Evolutionary conservation across 2,888 invertebrate species (phyloP).

Genomic region (Eupithecia dodoneata): DNA sequence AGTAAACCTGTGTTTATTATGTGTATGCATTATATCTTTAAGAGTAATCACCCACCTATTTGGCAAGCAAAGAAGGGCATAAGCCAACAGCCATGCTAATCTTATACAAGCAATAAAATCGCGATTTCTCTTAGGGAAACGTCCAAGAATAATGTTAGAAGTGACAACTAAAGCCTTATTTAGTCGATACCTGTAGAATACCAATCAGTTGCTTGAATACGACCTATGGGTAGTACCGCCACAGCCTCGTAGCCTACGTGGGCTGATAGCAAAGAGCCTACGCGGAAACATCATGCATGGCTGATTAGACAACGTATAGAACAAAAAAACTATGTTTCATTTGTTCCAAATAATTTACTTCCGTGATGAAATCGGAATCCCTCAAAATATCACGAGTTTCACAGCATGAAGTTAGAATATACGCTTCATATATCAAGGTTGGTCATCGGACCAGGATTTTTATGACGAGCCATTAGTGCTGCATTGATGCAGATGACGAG

Average conservation of each 20-base stretch:
- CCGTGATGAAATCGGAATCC: slow-evolving; percentile 42
- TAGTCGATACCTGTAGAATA: slow-evolving; percentile 66
- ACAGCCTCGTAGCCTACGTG: slow-evolving; percentile 76
- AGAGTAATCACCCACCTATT: neutral
- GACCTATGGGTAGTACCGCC: slow-evolving; percentile 56
- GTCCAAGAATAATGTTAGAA: slow-evolving; percentile 45
- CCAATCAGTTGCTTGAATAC: slow-evolving; percentile 63
- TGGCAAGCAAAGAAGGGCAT: slow-evolving; percentile 27
- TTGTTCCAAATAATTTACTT: slow-evolving; percentile 47
- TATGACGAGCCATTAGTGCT: slow-evolving; percentile 14
- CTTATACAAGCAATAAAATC: slow-evolving; percentile 36
- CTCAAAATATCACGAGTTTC: slow-evolving; percentile 23
- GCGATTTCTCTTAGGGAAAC: slow-evolving; percentile 54
- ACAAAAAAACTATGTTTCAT: slow-evolving; percentile 53
- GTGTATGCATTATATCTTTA: neutral
- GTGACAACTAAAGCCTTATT: slow-evolving; percentile 56
- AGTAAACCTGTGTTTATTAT: neutral
- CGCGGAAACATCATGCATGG: slow-evolving; percentile 69
- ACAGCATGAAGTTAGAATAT: slow-evolving; percentile 16
- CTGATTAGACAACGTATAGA: slow-evolving; percentile 53
- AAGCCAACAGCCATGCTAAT: slow-evolving; percentile 34
- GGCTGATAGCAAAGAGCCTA: slow-evolving; percentile 74
- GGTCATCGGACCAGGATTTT: slow-evolving; percentile 31
- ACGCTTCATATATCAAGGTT: slow-evolving; percentile 31
- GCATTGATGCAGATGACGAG: slow-evolving; percentile 15